A percentile compares a stretch with the other conserved stretches of the same genome.
Evolutionary conservation across 2,888 invertebrate species (phyloP).

Genomic region (Nephrotoma flavescens): DNA sequence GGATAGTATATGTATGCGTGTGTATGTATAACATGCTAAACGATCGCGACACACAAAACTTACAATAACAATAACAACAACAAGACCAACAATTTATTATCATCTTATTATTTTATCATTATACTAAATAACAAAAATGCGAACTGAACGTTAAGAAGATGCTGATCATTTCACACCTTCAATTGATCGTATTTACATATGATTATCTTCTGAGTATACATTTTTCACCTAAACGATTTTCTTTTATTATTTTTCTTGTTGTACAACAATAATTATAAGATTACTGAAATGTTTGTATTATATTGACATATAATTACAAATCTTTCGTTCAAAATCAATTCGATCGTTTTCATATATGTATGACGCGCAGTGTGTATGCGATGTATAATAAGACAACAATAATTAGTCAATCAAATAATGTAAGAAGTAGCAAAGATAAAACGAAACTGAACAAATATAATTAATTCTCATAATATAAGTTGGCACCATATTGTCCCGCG

Average conservation of each 20-base stretch:
- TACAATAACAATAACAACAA: too few species aligned
- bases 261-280: not conserved
- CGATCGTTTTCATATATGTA: not conserved
- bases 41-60: not conserved
- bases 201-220: not conserved
- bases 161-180: not conserved
- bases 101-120: not conserved
- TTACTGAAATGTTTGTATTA: not conserved
- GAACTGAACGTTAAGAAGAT: not conserved
- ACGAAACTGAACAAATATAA: not conserved
- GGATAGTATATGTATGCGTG: not conserved
- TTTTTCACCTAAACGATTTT: not conserved
- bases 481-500: slow-evolving; percentile 3
- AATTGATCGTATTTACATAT: not conserved
- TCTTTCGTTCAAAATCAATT: not conserved
- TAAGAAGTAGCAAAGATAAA: not conserved
- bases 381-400: not conserved
- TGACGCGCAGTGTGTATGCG: not conserved
- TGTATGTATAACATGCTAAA: not conserved
- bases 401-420: not conserved
- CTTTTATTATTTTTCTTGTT: not conserved
- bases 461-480: not conserved
- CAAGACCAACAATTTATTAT: not conserved
- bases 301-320: not conserved
- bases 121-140: not conserved